These are phyloP conservation scores for Hemaris fuciformis DNA, from an alignment of 2,888 invertebrate genomes.

Conservation along the genomic window DNA sequence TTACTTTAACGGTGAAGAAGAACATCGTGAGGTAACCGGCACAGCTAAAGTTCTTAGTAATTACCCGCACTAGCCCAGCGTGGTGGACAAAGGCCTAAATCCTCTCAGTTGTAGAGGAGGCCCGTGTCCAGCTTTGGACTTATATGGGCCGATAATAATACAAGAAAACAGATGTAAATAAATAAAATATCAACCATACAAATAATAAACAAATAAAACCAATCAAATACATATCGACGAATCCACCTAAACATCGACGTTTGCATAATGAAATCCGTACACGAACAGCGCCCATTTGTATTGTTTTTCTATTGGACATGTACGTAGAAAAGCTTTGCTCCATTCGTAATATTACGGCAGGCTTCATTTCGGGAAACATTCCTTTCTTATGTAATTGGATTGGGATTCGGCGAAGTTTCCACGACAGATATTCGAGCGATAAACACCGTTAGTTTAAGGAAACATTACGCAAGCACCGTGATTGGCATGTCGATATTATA, in stretches of 20 bases:
- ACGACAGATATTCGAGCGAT: neutral
- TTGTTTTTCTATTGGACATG: constrained; percentile 4
- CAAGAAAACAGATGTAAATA: too few relatives aligned
- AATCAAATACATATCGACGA: neutral
- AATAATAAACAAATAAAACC: neutral
- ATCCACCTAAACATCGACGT: neutral
- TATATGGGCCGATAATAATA: too few relatives aligned
- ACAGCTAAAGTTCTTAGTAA: too few relatives aligned
- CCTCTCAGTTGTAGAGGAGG: too few relatives aligned
- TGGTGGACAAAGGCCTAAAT: too few relatives aligned
- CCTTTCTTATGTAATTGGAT: neutral
- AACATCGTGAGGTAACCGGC: too few relatives aligned
- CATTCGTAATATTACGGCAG: constrained; percentile 1
- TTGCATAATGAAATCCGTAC: neutral
- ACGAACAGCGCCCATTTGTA: neutral
- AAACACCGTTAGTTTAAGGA: neutral
- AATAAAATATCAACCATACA: neutral
- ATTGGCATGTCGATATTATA: too few relatives aligned
- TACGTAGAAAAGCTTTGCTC: neutral
- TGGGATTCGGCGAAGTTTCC: neutral
- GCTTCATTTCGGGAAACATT: neutral
- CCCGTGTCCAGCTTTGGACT: too few relatives aligned
- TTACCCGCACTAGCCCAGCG: too few relatives aligned
- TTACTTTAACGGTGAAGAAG: too few relatives aligned
- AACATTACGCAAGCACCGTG: neutral